Conservation (phyloP, 2,888 invertebrate genomes). For the Epinotia nisella region DNA sequence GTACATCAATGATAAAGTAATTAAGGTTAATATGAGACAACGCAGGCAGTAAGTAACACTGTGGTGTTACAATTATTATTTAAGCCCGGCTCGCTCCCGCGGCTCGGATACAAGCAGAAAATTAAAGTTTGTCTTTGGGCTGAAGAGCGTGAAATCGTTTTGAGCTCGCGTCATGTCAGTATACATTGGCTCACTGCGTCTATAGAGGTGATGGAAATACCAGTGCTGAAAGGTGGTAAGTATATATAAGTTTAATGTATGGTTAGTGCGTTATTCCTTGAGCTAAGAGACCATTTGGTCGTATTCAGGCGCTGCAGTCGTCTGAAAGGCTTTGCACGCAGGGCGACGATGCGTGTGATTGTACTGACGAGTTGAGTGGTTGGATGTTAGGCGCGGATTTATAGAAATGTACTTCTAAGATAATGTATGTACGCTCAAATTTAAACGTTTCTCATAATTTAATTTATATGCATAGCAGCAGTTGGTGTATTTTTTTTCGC, state of each 20-base stretch:
- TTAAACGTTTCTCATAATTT: not conserved
- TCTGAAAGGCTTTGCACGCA: slow-evolving; percentile 24
- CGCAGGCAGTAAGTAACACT: not conserved
- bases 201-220: not conserved
- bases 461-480: not conserved
- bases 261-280: not conserved
- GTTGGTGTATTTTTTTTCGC: not conserved
- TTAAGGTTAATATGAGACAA: not conserved
- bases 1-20: not conserved
- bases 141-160: slow-evolving; percentile 53
- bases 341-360: slow-evolving; percentile 41
- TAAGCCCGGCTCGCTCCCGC: not conserved
- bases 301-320: slow-evolving; percentile 13
- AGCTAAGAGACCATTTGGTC: slow-evolving; percentile 2
- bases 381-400: slow-evolving; percentile 15
- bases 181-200: slow-evolving; percentile 23
- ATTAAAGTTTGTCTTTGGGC: slow-evolving; percentile 8
- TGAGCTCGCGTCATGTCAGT: slow-evolving; percentile 50
- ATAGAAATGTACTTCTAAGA: not conserved
- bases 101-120: slow-evolving; percentile 1
- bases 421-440: not conserved
- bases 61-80: slow-evolving; percentile 3
- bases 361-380: slow-evolving; percentile 19
- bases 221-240: not conserved
- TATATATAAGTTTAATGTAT: not conserved